Evolutionary conservation across 1,140 invertebrate species (phyloP).

Genomic region (Zaprionus camerounensis): DNA sequence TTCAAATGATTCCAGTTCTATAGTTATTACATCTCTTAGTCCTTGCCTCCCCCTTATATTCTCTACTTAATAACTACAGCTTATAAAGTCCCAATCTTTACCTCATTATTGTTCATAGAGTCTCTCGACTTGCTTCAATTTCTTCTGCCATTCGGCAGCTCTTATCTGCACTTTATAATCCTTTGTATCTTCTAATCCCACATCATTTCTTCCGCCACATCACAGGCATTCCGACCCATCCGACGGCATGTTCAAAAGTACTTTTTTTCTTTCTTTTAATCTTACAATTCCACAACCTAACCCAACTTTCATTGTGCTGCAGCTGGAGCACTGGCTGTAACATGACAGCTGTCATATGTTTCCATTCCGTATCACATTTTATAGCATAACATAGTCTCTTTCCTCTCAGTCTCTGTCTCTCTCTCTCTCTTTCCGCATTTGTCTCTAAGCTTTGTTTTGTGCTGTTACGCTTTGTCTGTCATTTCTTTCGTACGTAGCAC

Average conservation of each 20-base stretch:
- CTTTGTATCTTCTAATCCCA: conserved; percentile 66
- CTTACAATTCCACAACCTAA: conserved; percentile 76
- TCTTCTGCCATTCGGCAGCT: conserved; percentile 36
- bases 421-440: conserved; percentile 21
- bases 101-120: background rate
- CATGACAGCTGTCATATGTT: conserved; percentile 81
- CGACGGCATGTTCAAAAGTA: conserved; percentile 6
- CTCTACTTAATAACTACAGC: background rate
- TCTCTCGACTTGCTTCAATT: conserved; percentile 22
- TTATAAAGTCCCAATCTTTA: background rate
- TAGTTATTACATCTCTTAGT: too few species aligned
- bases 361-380: conserved; percentile 62
- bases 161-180: conserved; percentile 67
- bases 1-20: too few species aligned
- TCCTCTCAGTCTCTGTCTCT: background rate
- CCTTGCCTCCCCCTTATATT: too few species aligned
- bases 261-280: conserved; percentile 46
- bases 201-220: conserved; percentile 45
- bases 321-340: conserved; percentile 40
- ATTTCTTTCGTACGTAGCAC: conserved; percentile 21
- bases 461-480: conserved; percentile 23
- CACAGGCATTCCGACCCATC: conserved; percentile 4
- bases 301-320: conserved; percentile 68
- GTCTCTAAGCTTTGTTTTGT: conserved; percentile 53
- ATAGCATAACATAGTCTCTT: conserved; percentile 45